These are phyloP conservation scores for Cebidichthys violaceus DNA, from an alignment of 2,113 vertebrate species.

Conservation along the genomic window DNA sequence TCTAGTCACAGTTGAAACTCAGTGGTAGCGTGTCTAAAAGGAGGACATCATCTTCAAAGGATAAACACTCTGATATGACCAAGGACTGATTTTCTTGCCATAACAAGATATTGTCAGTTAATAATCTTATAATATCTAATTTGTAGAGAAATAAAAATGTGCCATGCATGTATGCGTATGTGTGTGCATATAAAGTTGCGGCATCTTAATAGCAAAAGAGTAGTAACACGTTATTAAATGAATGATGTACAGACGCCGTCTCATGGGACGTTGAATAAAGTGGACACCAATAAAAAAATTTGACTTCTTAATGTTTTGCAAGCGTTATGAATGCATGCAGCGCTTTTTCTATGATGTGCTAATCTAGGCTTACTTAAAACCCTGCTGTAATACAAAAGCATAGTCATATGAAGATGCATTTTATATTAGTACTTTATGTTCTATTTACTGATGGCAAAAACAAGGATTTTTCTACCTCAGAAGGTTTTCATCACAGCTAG, in stretches of 20 bases:
- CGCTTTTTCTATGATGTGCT: background rate
- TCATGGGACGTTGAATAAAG: background rate
- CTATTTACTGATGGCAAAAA: background rate
- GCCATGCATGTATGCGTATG: constrained; percentile 15
- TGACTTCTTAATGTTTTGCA: background rate
- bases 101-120: background rate
- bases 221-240: background rate
- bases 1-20: constrained; percentile 24
- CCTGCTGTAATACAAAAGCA: background rate
- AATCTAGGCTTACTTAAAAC: background rate
- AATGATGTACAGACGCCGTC: background rate
- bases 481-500: background rate
- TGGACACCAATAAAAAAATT: background rate
- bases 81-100: constrained; percentile 17
- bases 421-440: background rate
- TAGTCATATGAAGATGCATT: constrained; percentile 9
- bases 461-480: constrained; percentile 4
- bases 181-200: constrained; percentile 5
- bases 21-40: constrained; percentile 79
- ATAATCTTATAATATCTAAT: background rate
- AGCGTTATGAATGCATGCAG: background rate
- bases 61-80: constrained; percentile 68
- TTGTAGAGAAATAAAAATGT: background rate
- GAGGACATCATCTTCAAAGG: constrained; percentile 68
- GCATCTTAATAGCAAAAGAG: background rate